Evolutionary conservation across 1,140 invertebrate species (phyloP), one percentile per base, ranked within the genome.

Genomic region (Drosophila lacertosa): DNA sequence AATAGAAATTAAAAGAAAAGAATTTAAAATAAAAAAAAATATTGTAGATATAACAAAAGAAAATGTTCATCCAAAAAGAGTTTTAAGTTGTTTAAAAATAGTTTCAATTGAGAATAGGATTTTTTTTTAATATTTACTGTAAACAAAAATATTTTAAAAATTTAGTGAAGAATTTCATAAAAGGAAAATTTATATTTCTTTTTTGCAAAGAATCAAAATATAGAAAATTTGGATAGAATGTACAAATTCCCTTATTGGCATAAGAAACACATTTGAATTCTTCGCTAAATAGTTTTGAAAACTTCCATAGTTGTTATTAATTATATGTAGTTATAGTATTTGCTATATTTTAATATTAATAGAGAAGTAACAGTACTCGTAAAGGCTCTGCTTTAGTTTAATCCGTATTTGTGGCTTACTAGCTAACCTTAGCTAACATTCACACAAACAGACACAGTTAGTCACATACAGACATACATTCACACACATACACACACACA

Each of bases 281-380:
- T n/a, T n/a, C n/a, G n/a, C n/a, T n/a, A n/a, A n/a, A n/a, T n/a
- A n/a, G n/a, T n/a, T n/a, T n/a, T n/a, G n/a, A n/a, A n/a, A n/a
- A n/a, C 24, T 57, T 20, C 6, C 44, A 18, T 35, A 37, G 32
- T 40, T 54, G n/a, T n/a, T n/a, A n/a, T n/a, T 5, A 47, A 2
- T 42, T 42, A 22, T 15, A 3, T 58, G 13, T 5, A 3, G 9
- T 24, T 9, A 18, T 32, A 16, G 20, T 22, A 16, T 47, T 68
- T 53, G 39, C 16, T 63, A 63, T 68, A 22, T 42, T 18, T 62
- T 16, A 39, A 29, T 63, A 57, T 42, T 22, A 32, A 42, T 63
- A 26, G 64, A 45, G 58, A 39, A 65, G 53, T 57, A 57, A 62
- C 29, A 45, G 47, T 63, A 48, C 24, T 18, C 29, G 62, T n/a